Conservation (phyloP, 2,797 vertebrate species). For the Malacoctenus gilli region DNA sequence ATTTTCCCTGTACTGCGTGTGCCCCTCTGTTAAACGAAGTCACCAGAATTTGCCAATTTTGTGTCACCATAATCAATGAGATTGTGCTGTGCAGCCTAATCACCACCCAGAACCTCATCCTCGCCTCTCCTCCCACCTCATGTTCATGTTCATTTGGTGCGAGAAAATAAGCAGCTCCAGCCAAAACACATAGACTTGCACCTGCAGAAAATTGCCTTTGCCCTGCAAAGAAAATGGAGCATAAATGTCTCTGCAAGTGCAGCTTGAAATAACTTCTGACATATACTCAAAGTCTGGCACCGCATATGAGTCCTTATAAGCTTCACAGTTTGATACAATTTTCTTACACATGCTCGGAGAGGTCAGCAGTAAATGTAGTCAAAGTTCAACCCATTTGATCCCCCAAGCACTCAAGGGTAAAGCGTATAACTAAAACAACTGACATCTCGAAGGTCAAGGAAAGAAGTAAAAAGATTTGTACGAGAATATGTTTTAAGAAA, state of each 20-base stretch:
- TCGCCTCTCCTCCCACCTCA: background rate
- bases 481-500: background rate
- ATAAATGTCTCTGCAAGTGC: background rate
- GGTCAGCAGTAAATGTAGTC: slow-evolving; percentile 8
- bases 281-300: background rate
- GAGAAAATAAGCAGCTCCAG: background rate
- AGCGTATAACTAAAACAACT: slow-evolving; percentile 8
- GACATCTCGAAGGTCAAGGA: background rate
- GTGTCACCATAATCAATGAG: background rate
- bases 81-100: background rate
- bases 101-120: background rate
- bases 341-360: slow-evolving; percentile 15
- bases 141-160: background rate
- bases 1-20: too few relatives aligned
- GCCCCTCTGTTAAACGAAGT: background rate
- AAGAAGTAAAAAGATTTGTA: background rate
- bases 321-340: slow-evolving; percentile 3
- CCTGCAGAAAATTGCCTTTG: background rate
- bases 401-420: background rate
- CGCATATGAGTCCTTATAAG: background rate
- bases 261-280: background rate
- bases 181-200: background rate
- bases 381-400: slow-evolving; percentile 3
- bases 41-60: background rate
- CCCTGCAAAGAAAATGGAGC: background rate